A percentile compares a stretch with the other conserved stretches of the same genome.
phyloP scores from a whole-genome alignment of 2,888 invertebrate species.

The Melieria omissa region DNA sequence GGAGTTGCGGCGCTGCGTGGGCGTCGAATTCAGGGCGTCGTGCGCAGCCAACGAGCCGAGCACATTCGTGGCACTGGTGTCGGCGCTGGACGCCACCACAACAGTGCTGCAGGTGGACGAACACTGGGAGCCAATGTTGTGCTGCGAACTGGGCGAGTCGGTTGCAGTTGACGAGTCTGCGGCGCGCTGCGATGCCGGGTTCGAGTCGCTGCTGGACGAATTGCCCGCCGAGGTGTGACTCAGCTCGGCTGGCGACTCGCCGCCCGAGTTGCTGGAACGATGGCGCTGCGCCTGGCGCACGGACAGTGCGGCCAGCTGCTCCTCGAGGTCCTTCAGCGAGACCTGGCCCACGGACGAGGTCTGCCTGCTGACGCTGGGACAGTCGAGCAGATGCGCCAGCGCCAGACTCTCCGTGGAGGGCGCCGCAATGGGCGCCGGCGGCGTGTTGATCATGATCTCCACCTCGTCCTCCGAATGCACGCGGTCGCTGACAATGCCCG shows the following conservation, averaged over 20 bases:
- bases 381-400: constrained; percentile 78
- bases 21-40: constrained; percentile 53
- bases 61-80: constrained; percentile 64
- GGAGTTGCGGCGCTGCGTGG: constrained; percentile 69
- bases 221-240: constrained; percentile 46
- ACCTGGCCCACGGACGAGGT: constrained; percentile 69
- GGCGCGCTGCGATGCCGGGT: constrained; percentile 45
- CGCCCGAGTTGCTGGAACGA: constrained; percentile 41
- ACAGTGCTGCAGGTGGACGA: constrained; percentile 89
- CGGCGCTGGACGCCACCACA: constrained; percentile 72
- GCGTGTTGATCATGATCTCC: constrained; percentile 86
- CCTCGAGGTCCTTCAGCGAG: constrained; percentile 66
- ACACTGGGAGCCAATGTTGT: constrained; percentile 83
- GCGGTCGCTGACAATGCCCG: constrained; percentile 95
- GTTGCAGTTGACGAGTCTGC: constrained; percentile 65
- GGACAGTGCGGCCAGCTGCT: constrained; percentile 67
- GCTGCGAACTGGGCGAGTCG: constrained; percentile 68
- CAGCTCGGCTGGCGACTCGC: constrained; percentile 50
- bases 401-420: constrained; percentile 88
- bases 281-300: constrained; percentile 54
- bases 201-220: constrained; percentile 49
- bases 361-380: constrained; percentile 70
- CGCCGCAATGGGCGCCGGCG: constrained; percentile 78
- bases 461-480: constrained; percentile 95
- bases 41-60: constrained; percentile 51